These are phyloP conservation scores for Sesamia inferens DNA, from an alignment of 2,888 invertebrate genomes.

Conservation along the genomic window DNA sequence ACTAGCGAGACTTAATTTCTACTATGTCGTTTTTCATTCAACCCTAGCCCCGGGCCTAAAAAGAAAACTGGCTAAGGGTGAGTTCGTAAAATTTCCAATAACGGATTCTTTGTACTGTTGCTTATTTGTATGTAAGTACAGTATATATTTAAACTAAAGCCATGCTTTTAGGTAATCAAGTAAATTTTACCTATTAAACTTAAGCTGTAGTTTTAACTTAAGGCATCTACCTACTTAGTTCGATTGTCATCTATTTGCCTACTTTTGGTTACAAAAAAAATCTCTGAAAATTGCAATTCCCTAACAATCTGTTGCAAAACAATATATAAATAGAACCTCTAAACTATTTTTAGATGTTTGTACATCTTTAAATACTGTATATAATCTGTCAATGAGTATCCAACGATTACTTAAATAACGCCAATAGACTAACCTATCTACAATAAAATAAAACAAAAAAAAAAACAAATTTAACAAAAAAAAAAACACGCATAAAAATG, in stretches of 20 bases:
- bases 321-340: background rate
- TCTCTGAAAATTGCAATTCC: background rate
- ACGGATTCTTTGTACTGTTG: too few relatives aligned
- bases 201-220: too few relatives aligned
- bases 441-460: background rate
- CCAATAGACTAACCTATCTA: background rate
- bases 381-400: background rate
- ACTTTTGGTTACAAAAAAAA: background rate
- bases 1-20: constrained; percentile 85
- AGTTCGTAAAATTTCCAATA: background rate
- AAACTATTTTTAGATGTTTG: background rate
- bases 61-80: constrained; percentile 51
- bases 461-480: background rate
- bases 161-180: too few relatives aligned
- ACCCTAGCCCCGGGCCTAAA: constrained; percentile 68
- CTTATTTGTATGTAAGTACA: too few relatives aligned
- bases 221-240: too few relatives aligned
- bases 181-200: too few relatives aligned
- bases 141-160: too few relatives aligned
- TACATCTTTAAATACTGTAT: background rate
- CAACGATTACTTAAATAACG: background rate
- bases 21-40: constrained; percentile 85
- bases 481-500: background rate
- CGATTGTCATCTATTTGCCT: too few relatives aligned
- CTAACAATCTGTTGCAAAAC: background rate